Evolutionary conservation across 2,113 vertebrate genomes (phyloP).

Genomic region (Oostethus manadensis): DNA sequence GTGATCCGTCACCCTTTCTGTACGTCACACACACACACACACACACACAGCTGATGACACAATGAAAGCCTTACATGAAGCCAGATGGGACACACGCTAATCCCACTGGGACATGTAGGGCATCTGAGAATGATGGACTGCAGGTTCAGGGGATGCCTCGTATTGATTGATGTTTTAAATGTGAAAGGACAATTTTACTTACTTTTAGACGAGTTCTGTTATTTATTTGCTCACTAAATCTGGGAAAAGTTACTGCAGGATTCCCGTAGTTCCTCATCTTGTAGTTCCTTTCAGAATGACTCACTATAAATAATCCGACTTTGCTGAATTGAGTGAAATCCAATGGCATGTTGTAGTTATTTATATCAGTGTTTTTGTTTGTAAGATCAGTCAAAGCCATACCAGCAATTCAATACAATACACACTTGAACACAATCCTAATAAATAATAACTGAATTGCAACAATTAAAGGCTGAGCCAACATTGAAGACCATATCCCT

Average conservation of each 20-base stretch:
- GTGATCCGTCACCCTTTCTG: slow-evolving; percentile 23
- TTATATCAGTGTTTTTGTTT: too few species aligned
- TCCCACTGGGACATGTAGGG: slow-evolving; percentile 12
- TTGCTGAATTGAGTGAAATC: background rate
- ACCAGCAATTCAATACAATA: too few species aligned
- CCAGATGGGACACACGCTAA: slow-evolving; percentile 25
- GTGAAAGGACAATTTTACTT: too few species aligned
- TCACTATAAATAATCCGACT: background rate
- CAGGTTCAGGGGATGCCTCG: slow-evolving; percentile 1
- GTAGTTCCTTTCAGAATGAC: background rate
- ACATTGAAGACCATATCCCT: too few species aligned
- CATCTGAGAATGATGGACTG: slow-evolving; percentile 7
- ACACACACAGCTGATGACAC: slow-evolving; percentile 2
- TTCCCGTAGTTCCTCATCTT: background rate
- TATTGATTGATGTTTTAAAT: background rate
- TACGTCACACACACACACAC: slow-evolving; percentile 9
- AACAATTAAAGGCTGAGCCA: too few species aligned
- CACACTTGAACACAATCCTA: too few species aligned
- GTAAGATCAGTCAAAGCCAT: too few species aligned
- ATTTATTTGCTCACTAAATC: background rate
- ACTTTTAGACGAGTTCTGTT: background rate
- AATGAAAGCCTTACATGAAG: slow-evolving; percentile 14
- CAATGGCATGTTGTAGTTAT: background rate
- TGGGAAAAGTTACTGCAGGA: background rate
- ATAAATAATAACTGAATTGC: too few species aligned